Evolutionary conservation across 2,113 vertebrate species (phyloP).

Genomic region (Benitochromis conjunctus): DNA sequence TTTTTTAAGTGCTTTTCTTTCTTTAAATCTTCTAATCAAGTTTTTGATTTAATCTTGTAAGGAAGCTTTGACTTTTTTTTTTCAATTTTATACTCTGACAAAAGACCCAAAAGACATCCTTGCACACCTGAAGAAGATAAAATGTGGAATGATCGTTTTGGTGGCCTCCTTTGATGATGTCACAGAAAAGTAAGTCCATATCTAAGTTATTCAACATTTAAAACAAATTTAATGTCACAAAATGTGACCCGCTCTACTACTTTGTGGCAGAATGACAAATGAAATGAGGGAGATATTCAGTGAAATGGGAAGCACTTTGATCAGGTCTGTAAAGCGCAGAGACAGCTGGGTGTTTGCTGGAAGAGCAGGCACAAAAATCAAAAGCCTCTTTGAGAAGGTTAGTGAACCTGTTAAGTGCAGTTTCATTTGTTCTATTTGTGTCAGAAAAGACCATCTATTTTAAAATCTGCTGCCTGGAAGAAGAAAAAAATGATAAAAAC

Average conservation of each 20-base stretch:
- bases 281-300: constrained; percentile 68
- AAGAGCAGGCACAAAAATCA: constrained; percentile 57
- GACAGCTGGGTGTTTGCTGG: constrained; percentile 91
- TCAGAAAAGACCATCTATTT: constrained; percentile 20
- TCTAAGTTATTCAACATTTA: background rate
- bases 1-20: constrained; percentile 44
- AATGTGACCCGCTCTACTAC: background rate
- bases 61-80: background rate
- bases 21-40: background rate
- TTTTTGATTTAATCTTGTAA: background rate
- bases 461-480: background rate
- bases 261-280: constrained; percentile 75
- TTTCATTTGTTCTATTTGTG: constrained; percentile 24
- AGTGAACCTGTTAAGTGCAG: background rate
- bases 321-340: constrained; percentile 66
- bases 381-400: constrained; percentile 85
- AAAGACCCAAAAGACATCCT: constrained; percentile 61
- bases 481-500: background rate
- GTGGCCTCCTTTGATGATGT: constrained; percentile 81
- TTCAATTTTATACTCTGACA: background rate
- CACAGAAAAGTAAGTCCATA: constrained; percentile 77
- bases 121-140: constrained; percentile 71
- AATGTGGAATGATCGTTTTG: constrained; percentile 70
- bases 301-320: constrained; percentile 76
- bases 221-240: background rate